Evolutionary conservation across 2,888 invertebrate species (phyloP).

Genomic region (Pseudoips prasinana): DNA sequence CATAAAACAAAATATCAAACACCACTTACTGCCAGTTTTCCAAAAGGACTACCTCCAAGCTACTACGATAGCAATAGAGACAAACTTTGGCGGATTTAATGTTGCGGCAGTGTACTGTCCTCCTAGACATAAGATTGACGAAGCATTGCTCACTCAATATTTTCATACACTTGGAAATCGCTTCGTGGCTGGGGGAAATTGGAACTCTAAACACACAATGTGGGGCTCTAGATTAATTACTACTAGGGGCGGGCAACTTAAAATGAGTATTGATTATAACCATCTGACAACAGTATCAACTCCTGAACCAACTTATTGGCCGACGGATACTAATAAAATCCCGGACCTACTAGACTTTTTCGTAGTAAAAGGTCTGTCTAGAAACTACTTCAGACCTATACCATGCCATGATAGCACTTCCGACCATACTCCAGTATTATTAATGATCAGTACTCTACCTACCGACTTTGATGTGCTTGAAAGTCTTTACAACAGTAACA

Average conservation of each 20-base stretch:
- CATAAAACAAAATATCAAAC: constrained; percentile 12
- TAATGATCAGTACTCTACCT: constrained; percentile 3
- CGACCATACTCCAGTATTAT: constrained; percentile 6
- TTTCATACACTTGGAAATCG: constrained; percentile 8
- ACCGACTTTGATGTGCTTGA: not conserved
- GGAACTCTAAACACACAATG: constrained; percentile 17
- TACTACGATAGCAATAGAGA: constrained; percentile 10
- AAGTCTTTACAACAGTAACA: constrained; percentile 11
- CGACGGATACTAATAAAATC: constrained; percentile 7
- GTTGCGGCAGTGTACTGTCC: constrained; percentile 19
- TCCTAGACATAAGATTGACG: constrained; percentile 16
- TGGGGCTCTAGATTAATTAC: constrained; percentile 22
- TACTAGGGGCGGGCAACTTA: constrained; percentile 15
- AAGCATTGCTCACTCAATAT: constrained; percentile 3
- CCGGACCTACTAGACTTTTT: constrained; percentile 13
- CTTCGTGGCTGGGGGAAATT: constrained; percentile 18
- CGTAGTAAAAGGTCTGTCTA: constrained; percentile 6
- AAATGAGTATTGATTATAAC: constrained; percentile 11
- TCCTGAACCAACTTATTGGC: constrained; percentile 23
- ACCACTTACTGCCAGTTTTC: constrained; percentile 6
- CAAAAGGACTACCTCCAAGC: constrained; percentile 18
- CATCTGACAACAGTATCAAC: constrained; percentile 11
- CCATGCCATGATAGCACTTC: constrained; percentile 4
- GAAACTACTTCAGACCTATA: constrained; percentile 2
- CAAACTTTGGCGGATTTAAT: constrained; percentile 5